Base-by-base conservation (phyloP, 2,888 invertebrate genomes). In the Cataglyphis altisquamis region DNA sequence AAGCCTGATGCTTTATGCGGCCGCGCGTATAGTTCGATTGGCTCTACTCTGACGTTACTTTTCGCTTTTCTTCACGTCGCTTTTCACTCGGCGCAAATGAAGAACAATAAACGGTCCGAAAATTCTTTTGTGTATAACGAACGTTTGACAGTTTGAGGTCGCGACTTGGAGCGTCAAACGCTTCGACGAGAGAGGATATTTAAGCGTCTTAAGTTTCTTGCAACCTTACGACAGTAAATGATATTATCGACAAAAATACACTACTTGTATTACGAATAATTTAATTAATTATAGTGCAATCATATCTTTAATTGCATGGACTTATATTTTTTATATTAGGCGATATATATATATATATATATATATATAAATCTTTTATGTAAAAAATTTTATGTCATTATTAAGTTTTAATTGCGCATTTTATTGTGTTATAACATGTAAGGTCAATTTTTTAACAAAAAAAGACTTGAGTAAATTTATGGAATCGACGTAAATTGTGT, bases 1-100 rank as follows among this genome's bases (percentile, higher is more conserved):
- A 87, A 77, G 57, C 67, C 21, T 18, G 48, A 68, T 32, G 68
- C 57, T 78, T 78, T 68, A 60, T 60, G 57, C 68, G 41, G 29
- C 41, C 32, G 68, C 70, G 18, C 32, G 32, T 60, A 57, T 29
- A 78, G 78, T 36, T 60, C 18, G 57, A 78, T 78, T 78, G 68
- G 68, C 57, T 68, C 41, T n/a, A 21, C 68, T 70, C 21, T 60
- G 41, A 32, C 57, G 21, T 48, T 48, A 15, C 41, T 29, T 77
- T 18, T 12, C 64, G 66, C 55, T 66, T 41, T 67, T 78, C 57
- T 15, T 41, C 6, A 21, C 32, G 25, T 25, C 36, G 21, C 41
- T 57, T 15, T 18, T 60, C 32, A 29, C 6, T 52, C 57, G 32
- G 29, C 32, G 15, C 18, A 36, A 2, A 48, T 15, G 57, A 57